Conservation (phyloP, 2,113 vertebrate species). For the Gymnogyps californianus region DNA sequence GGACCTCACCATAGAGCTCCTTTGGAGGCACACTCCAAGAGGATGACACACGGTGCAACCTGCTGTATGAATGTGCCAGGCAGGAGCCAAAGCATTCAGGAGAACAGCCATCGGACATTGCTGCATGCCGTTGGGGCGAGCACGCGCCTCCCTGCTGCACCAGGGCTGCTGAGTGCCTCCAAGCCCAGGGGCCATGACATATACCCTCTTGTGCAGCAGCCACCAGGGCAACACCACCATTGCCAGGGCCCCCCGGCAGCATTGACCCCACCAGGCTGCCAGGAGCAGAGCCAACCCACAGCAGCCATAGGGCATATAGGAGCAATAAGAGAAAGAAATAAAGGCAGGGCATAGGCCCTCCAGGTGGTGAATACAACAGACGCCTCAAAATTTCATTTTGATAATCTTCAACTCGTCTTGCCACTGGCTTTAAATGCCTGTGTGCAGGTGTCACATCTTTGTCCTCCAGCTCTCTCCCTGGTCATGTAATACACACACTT, state of each 20-base stretch:
- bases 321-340: background rate
- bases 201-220: background rate
- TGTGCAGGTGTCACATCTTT: background rate
- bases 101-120: background rate
- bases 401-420: background rate
- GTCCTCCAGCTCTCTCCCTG: background rate
- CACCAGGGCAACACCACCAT: background rate
- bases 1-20: background rate
- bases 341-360: background rate
- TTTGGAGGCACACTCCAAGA: background rate
- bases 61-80: background rate
- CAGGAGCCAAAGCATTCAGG: background rate
- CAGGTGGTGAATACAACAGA: background rate
- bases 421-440: background rate
- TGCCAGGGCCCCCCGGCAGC: accelerated
- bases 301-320: background rate
- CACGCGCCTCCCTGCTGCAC: no score
- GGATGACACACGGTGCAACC: background rate
- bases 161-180: background rate
- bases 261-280: background rate
- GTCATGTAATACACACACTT: background rate
- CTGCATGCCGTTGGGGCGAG: accelerated
- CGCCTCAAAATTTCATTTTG: background rate
- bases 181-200: accelerated
- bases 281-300: background rate